These are phyloP conservation scores for Papilio polyxenes DNA, from an alignment of 1,140 invertebrate species.

Conservation along the genomic window DNA sequence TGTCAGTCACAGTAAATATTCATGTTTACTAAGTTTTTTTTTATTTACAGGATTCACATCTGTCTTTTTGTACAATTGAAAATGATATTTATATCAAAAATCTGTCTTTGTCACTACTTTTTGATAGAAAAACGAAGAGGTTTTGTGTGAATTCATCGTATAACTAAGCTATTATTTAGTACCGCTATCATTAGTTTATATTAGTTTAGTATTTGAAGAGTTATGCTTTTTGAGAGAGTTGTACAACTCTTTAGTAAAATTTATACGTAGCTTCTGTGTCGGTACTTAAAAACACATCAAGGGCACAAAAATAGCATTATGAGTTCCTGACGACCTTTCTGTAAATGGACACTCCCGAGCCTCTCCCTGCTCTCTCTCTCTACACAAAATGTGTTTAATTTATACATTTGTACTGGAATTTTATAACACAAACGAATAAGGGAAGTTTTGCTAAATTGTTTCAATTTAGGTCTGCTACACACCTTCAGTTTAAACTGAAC, in stretches of 20 bases:
- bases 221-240: not conserved
- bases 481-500: too few relatives aligned
- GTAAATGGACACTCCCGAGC: constrained; percentile 17
- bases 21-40: constrained; percentile 6
- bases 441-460: not conserved
- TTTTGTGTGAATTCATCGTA: too few relatives aligned
- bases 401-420: not conserved
- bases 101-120: not conserved
- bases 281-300: constrained; percentile 24
- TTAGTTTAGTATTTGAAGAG: not conserved
- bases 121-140: too few relatives aligned
- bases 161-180: too few relatives aligned
- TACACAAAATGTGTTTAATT: not conserved
- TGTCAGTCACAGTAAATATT: constrained; percentile 23
- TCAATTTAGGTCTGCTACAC: not conserved
- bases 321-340: constrained; percentile 27
- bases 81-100: not conserved
- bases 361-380: not conserved
- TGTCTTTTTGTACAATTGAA: not conserved
- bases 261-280: constrained; percentile 7
- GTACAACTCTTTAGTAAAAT: not conserved
- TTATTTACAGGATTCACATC: not conserved
- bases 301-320: constrained; percentile 20
- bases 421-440: not conserved
- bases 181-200: too few relatives aligned